phyloP scores from a whole-genome alignment of 2,888 invertebrate genomes.

The Tuta absoluta region DNA sequence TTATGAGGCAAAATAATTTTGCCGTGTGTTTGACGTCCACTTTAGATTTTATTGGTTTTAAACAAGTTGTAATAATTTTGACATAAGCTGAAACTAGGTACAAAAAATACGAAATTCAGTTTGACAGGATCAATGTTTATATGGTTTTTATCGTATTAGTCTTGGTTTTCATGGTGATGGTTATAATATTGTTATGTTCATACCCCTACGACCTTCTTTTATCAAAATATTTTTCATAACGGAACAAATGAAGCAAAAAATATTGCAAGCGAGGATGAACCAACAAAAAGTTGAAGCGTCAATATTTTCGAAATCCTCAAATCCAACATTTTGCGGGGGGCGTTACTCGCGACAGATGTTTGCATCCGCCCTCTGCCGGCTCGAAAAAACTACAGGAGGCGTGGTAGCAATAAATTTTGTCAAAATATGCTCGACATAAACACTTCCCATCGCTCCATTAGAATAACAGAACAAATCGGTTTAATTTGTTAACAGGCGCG shows the following conservation, averaged over 20 bases:
- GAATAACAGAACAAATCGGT: constrained; percentile 80
- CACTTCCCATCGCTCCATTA: constrained; percentile 78
- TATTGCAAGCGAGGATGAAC: neutral
- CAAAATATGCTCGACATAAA: constrained; percentile 78
- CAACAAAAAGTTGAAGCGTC: constrained; percentile 33
- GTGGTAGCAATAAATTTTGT: constrained; percentile 81
- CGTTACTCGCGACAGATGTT: constrained; percentile 77
- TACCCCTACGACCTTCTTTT: neutral
- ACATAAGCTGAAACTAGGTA: too few relatives aligned
- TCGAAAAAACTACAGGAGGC: constrained; percentile 63
- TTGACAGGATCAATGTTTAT: too few relatives aligned
- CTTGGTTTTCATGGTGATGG: too few relatives aligned
- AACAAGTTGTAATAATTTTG: too few relatives aligned
- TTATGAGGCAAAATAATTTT: too few relatives aligned
- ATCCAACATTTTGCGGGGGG: constrained; percentile 51
- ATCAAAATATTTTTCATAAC: neutral
- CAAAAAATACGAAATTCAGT: too few relatives aligned
- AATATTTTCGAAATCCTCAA: constrained; percentile 57
- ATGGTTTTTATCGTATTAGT: too few relatives aligned
- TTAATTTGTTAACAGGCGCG: constrained; percentile 80
- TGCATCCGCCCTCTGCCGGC: constrained; percentile 60
- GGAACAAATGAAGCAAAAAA: neutral
- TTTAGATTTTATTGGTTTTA: too few relatives aligned
- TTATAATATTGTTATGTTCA: neutral
- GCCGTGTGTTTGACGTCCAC: too few relatives aligned